Evolutionary conservation across 2,113 vertebrate species (phyloP).

Genomic region (human): GRCh38 chr3:95717501-95718000

Average conservation of each 20-base stretch:
- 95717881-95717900: background rate
- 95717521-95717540: background rate
- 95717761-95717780: background rate
- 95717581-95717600: background rate
- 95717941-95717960: background rate
- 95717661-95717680: background rate
- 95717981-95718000: background rate
- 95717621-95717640: background rate
- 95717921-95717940: background rate
- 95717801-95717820: background rate
- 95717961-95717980: background rate
- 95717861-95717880: background rate
- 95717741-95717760: background rate
- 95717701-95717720: background rate
- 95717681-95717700: background rate
- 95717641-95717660: background rate
- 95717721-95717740: background rate
- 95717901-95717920: background rate
- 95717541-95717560: background rate
- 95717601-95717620: background rate
- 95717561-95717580: background rate
- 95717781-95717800: background rate
- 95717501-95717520: background rate
- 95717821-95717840: background rate
- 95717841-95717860: background rate